A percentile compares a stretch with the other conserved stretches of the same genome.
These are phyloP conservation scores for Micoletzkya japonica DNA, from an alignment of 2,888 invertebrate genomes.

Conservation along the genomic window DNA sequence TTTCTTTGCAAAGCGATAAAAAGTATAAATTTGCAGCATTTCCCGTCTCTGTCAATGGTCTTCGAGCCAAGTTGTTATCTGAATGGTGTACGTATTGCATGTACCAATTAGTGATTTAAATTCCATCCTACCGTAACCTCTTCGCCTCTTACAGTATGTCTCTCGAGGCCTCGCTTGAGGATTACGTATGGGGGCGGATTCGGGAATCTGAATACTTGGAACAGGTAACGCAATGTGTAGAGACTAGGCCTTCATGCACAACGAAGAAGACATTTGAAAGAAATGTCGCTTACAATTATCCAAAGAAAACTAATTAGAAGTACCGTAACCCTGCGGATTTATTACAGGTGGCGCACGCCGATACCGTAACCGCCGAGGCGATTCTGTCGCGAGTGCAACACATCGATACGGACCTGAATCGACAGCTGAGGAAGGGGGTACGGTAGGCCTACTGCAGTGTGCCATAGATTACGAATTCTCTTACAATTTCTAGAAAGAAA, in stretches of 20 bases:
- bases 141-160: constrained; percentile 12
- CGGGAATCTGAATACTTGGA: constrained; percentile 18
- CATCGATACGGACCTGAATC: constrained; percentile 53
- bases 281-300: background rate
- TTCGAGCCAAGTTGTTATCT: no score
- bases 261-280: background rate
- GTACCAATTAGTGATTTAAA: no score
- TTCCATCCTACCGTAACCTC: no score
- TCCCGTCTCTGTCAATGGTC: no score
- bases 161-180: constrained; percentile 50
- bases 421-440: constrained; percentile 57
- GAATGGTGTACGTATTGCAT: no score
- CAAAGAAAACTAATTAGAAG: background rate
- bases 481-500: background rate
- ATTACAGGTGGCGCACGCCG: constrained; percentile 38
- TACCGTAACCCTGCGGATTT: background rate
- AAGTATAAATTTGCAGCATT: no score
- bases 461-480: background rate
- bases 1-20: no score
- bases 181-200: constrained; percentile 55
- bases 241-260: background rate
- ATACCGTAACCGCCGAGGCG: constrained; percentile 42
- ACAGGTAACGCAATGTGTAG: background rate
- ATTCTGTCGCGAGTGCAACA: constrained; percentile 48
- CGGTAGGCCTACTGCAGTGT: constrained; percentile 4